Percentiles rank a stretch among this genome's conserved stretches.
Conservation (phyloP, 1,140 invertebrate genomes). For the Samia ricini region DNA sequence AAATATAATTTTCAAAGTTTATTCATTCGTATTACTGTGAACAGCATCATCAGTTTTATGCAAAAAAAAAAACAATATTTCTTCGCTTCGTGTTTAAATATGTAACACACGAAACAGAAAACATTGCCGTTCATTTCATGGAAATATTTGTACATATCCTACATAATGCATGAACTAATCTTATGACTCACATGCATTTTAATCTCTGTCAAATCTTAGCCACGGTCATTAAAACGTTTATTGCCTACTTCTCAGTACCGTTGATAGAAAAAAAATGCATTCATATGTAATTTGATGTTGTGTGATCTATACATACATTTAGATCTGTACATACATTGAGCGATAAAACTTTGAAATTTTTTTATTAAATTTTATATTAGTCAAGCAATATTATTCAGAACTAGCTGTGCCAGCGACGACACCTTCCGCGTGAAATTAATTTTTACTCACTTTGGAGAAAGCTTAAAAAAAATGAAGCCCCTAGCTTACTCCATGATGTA, state of each 20-base stretch:
- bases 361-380: too few relatives aligned
- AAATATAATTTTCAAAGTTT: too few relatives aligned
- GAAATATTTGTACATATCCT: constrained; percentile 10
- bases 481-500: too few relatives aligned
- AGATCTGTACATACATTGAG: too few relatives aligned
- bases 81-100: constrained; percentile 5
- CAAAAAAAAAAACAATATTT: neutral
- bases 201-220: constrained; percentile 17
- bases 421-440: too few relatives aligned
- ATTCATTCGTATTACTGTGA: neutral
- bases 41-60: neutral
- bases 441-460: too few relatives aligned
- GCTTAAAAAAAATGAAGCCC: too few relatives aligned
- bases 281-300: neutral
- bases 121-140: constrained; percentile 13
- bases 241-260: constrained; percentile 3
- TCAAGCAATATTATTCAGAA: too few relatives aligned
- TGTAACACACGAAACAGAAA: constrained; percentile 10
- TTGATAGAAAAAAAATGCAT: constrained; percentile 6
- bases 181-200: constrained; percentile 19
- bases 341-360: too few relatives aligned
- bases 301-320: too few relatives aligned
- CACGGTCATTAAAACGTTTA: constrained; percentile 10
- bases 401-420: too few relatives aligned
- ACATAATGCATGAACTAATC: constrained; percentile 15